Percentiles rank a stretch among this genome's conserved stretches.
phyloP scores from a whole-genome alignment of 2,888 invertebrate species.

The Microplitis manilae region DNA sequence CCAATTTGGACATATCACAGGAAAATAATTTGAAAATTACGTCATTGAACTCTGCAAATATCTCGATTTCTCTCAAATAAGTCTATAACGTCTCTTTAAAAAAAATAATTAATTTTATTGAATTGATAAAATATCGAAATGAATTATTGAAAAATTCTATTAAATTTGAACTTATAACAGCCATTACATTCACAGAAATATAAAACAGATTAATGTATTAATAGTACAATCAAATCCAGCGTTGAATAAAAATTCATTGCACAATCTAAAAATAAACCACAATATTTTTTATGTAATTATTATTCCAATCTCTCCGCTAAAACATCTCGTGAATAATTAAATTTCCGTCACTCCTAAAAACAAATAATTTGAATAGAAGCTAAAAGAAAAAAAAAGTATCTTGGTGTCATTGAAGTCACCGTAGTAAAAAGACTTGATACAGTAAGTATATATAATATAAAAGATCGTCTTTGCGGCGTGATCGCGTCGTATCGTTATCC shows the following conservation, averaged over 20 bases:
- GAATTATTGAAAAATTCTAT: no score
- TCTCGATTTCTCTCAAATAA: no score
- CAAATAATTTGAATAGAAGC: not conserved
- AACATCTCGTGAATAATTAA: not conserved
- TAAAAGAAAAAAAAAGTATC: not conserved
- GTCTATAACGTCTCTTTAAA: no score
- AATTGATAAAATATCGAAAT: no score
- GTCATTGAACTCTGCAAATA: no score
- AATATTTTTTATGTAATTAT: not conserved
- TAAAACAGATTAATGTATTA: no score
- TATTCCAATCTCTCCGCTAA: not conserved
- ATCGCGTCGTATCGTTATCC: slow-evolving; percentile 40
- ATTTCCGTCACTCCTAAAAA: not conserved
- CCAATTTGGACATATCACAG: no score
- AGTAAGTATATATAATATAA: slow-evolving; percentile 10
- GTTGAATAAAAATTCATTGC: not conserved
- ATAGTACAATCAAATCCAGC: no score
- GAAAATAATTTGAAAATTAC: no score
- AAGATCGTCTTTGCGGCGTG: slow-evolving; percentile 26
- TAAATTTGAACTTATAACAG: no score
- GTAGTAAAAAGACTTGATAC: not conserved
- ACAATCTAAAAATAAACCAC: not conserved
- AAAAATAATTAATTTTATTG: no score
- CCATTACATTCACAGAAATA: no score
- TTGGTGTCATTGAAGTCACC: not conserved